Base-by-base conservation (phyloP, 1,140 invertebrate genomes). In the Proales similis region DNA sequence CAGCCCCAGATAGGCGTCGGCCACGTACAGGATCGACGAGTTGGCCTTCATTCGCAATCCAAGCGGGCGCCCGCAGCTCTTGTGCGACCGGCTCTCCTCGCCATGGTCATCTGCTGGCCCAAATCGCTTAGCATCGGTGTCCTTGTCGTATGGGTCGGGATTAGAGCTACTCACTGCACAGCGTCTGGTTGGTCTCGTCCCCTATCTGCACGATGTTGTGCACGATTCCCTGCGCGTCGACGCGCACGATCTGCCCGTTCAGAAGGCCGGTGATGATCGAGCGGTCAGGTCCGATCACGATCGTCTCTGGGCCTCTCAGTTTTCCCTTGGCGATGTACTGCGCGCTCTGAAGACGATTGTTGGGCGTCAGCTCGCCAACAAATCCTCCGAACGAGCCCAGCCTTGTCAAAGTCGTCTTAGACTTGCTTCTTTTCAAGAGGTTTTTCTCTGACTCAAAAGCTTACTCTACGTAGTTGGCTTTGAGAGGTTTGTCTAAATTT, bases 51-150 rank as follows among this genome's bases (percentile, higher is more conserved):
- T 4, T 26, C 51, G 12, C 12, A 57, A 17, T 42, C 51, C 51
- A 9, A 57, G 20, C 30, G 51, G 51, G 19, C 51, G 39, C 19
- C 51, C 51, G 30, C 51, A 57, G n/a, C n/a, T n/a, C n/a, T 42
- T 42, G 27, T 17, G 30, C 33, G 7, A 5, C 29, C 2, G 48
- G 29, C 24, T 14, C 22, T 0, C 24, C 30, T n/a, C n/a, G n/a
- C n/a, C n/a, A n/a, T n/a, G n/a, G n/a, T n/a, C n/a, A n/a, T n/a
- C n/a, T n/a, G n/a, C n/a, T n/a, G n/a, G n/a, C n/a, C n/a, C n/a
- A n/a, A n/a, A n/a, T n/a, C n/a, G n/a, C n/a, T n/a, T n/a, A n/a
- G n/a, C n/a, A n/a, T n/a, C n/a, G n/a, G n/a, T n/a, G n/a, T n/a
- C n/a, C n/a, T n/a, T n/a, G n/a, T n/a, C n/a, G n/a, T n/a, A n/a